Percentiles rank a stretch among this genome's conserved stretches.
These are phyloP conservation scores for Syngnathus scovelli DNA, from an alignment of 2,113 vertebrate species.

Conservation along the genomic window DNA sequence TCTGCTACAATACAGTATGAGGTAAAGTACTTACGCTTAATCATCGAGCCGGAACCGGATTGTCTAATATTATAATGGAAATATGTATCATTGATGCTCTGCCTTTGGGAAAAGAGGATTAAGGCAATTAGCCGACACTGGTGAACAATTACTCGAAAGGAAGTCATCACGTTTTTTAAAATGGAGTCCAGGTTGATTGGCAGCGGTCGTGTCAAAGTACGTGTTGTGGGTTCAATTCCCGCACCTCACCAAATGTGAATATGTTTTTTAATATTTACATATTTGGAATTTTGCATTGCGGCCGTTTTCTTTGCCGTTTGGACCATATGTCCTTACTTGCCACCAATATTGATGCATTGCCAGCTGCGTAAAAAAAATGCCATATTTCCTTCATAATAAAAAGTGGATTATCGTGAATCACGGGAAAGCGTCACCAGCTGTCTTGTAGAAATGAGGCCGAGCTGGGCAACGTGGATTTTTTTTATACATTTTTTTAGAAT, in stretches of 20 bases:
- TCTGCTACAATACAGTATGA: constrained; percentile 56
- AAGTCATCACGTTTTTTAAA: neutral
- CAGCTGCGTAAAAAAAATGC: constrained; percentile 83
- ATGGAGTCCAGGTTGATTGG: no score
- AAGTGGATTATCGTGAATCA: constrained; percentile 99
- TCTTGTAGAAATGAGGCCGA: constrained; percentile 91
- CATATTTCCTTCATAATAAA: constrained; percentile 98
- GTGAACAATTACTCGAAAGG: neutral
- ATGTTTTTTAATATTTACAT: constrained; percentile 6
- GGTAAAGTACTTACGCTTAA: constrained; percentile 64
- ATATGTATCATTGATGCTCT: constrained; percentile 29
- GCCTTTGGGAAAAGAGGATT: neutral
- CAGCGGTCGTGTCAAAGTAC: no score
- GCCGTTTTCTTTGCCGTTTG: constrained; percentile 35
- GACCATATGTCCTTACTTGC: constrained; percentile 73
- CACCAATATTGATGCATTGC: constrained; percentile 76
- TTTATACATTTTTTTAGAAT: neutral
- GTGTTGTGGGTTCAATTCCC: neutral
- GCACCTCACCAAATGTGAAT: neutral
- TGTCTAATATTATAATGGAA: constrained; percentile 6
- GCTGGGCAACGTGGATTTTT: constrained; percentile 71
- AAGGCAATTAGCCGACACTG: neutral
- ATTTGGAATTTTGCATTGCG: constrained; percentile 12
- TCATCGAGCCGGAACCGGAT: constrained; percentile 58
- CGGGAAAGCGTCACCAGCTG: constrained; percentile 92